These are phyloP conservation scores for Neopipo cinnamomea DNA, from an alignment of 2,113 vertebrate genomes.

Conservation along the genomic window DNA sequence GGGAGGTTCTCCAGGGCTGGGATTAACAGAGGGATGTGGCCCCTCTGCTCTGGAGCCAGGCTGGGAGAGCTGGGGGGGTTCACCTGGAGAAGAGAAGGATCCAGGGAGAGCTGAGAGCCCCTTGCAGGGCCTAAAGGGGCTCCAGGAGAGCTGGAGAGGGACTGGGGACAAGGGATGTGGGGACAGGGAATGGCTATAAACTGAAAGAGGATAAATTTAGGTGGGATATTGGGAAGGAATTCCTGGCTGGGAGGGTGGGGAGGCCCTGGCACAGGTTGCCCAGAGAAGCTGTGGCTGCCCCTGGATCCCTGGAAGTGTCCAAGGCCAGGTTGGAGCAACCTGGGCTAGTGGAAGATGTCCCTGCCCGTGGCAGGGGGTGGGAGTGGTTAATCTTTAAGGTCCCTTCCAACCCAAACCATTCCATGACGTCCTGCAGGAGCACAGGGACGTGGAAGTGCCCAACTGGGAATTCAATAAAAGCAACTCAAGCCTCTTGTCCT, in stretches of 20 bases:
- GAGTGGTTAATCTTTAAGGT: not conserved
- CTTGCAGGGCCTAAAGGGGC: not conserved
- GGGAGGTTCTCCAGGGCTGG: not conserved
- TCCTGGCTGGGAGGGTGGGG: not conserved
- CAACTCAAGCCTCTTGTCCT: not conserved
- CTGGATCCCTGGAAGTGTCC: not conserved
- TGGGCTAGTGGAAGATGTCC: not conserved
- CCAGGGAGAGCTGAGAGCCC: not conserved
- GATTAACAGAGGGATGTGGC: not conserved
- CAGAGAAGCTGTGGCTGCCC: not conserved
- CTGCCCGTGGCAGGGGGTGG: not conserved
- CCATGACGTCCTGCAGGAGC: not conserved
- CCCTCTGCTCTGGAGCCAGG: not conserved
- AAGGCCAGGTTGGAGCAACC: not conserved
- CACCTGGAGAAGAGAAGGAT: not conserved
- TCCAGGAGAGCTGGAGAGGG: not conserved
- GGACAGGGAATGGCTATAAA: not conserved
- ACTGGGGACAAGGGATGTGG: not conserved
- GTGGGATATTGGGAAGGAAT: not conserved
- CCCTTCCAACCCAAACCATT: not conserved
- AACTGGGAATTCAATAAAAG: not conserved
- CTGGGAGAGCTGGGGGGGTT: not conserved
- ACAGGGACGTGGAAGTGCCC: not conserved
- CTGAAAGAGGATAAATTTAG: rapidly evolving
- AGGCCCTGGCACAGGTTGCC: not conserved